phyloP scores from a whole-genome alignment of 2,888 invertebrate genomes.

The Xanthia icteritia region DNA sequence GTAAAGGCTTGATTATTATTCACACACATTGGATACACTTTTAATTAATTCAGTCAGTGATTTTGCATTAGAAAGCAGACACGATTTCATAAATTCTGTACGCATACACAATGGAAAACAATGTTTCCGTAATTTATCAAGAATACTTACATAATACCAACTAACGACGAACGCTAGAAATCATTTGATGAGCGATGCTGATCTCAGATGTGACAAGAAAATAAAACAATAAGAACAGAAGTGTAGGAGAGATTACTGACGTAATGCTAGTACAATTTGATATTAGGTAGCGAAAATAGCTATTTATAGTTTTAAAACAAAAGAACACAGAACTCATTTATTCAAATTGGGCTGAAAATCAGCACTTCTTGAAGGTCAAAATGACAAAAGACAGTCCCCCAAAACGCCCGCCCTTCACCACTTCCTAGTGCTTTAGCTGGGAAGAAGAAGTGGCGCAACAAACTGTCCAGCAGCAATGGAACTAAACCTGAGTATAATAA shows the following conservation, averaged over 20 bases:
- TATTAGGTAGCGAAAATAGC: neutral
- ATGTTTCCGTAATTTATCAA: conserved; percentile 36
- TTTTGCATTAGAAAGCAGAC: conserved; percentile 31
- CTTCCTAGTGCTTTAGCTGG: no score
- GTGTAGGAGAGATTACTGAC: neutral
- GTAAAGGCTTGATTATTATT: neutral
- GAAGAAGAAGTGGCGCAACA: no score
- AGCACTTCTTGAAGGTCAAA: no score
- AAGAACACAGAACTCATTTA: no score
- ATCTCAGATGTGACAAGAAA: conserved; percentile 10
- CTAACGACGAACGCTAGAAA: conserved; percentile 12
- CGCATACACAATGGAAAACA: conserved; percentile 14
- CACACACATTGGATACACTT: neutral
- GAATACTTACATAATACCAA: conserved; percentile 21
- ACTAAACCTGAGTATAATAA: neutral
- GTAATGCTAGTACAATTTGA: neutral
- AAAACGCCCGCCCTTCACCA: no score
- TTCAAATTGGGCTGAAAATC: no score
- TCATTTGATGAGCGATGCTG: neutral
- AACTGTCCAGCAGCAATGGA: neutral
- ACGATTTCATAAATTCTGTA: conserved; percentile 12
- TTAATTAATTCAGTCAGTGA: conserved; percentile 5
- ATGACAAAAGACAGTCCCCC: no score
- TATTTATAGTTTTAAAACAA: neutral
- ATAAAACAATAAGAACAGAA: conserved; percentile 14